Base-by-base conservation (phyloP, 1,140 invertebrate genomes). In the Leptinotarsa undecemlineata region DNA sequence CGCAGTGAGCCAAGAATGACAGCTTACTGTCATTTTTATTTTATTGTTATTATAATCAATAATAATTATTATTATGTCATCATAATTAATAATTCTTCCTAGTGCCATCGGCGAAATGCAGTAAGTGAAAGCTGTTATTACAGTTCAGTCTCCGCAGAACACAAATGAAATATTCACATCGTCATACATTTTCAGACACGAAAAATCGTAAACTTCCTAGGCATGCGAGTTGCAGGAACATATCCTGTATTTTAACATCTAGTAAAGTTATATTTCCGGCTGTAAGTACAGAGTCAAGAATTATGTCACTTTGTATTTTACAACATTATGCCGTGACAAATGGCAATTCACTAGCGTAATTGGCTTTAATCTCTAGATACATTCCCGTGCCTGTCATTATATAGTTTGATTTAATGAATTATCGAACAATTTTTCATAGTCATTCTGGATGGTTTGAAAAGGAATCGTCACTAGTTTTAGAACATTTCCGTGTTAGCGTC, bases 281-380 rank as follows among this genome's bases (percentile, higher is more conserved):
- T 71, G 20, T 71, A 61, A 71, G 51, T 71, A 71, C 57, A 33
- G 51, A 71, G 51, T 26, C 51, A 19, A 21, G 57, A 71, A 71
- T 71, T 71, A 71, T 71, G 60, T 71, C 69, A 71, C 69, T 71
- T 71, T 71, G 23, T 71, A 71, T 71, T 71, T 71, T 60, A 71
- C 69, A 71, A 48, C 57, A 48, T 23, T 17, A 60, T 71, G n/a
- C n/a, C 69, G 69, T 71, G 69, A 71, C 69, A 71, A 71, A 60
- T 71, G 33, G 69, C 51, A 71, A 71, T 71, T 21, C 26, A 71
- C 11, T 61, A 62, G 20, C 21, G 69, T 71, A 71, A 71, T 71
- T 71, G 69, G 69, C 51, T 71, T 60, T 42, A 71, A 71, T 61
- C 51, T 61, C 23, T 23, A 61, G 69, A 20, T 71, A 21, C 61